Evolutionary conservation across 1,140 invertebrate species (phyloP).

Genomic region (Drosophila mayri): DNA sequence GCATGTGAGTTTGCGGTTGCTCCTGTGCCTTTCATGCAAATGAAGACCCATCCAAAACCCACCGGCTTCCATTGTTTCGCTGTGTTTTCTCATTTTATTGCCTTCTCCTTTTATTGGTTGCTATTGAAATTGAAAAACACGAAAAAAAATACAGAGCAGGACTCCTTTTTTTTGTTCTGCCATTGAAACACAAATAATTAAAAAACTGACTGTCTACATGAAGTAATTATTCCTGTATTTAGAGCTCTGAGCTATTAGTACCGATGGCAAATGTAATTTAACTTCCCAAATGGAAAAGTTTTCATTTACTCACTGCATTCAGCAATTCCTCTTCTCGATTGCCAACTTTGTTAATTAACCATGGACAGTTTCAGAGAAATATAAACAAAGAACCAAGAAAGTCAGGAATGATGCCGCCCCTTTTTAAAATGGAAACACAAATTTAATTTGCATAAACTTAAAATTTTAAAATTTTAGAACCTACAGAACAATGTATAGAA

Average conservation of each 20-base stretch:
- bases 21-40: slow-evolving; percentile 47
- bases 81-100: slow-evolving; percentile 45
- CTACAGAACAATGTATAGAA: neutral
- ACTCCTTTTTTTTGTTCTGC: slow-evolving; percentile 9
- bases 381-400: neutral
- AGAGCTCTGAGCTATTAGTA: neutral
- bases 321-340: neutral
- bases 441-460: neutral
- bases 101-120: slow-evolving; percentile 30
- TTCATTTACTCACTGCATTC: slow-evolving; percentile 6
- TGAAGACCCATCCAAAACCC: slow-evolving; percentile 44
- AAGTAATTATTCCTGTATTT: slow-evolving; percentile 9
- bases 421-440: neutral
- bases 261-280: slow-evolving; percentile 3
- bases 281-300: slow-evolving; percentile 13
- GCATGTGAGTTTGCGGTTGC: slow-evolving; percentile 2
- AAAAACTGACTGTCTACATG: slow-evolving; percentile 21
- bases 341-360: slow-evolving; percentile 8
- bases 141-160: slow-evolving; percentile 33
- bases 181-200: slow-evolving; percentile 45
- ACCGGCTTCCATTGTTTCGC: slow-evolving; percentile 51
- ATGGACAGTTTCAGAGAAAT: neutral
- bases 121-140: slow-evolving; percentile 57
- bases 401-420: neutral
- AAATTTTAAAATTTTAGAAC: too few species aligned